These are phyloP conservation scores for Leucophenga montana DNA, from an alignment of 2,888 invertebrate species.

Conservation along the genomic window DNA sequence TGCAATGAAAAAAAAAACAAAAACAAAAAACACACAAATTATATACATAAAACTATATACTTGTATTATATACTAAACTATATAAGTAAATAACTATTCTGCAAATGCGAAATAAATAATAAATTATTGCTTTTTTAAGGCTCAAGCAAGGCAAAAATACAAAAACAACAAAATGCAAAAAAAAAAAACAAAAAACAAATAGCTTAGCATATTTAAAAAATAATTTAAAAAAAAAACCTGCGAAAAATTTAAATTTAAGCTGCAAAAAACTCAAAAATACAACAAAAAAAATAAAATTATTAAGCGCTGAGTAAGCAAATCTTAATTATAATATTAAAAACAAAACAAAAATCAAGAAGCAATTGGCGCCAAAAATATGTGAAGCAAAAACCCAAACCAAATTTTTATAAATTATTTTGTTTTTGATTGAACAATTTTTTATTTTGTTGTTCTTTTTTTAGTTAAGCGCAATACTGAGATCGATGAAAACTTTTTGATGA, in stretches of 20 bases:
- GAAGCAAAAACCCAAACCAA: conserved; percentile 24
- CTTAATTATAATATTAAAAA: conserved; percentile 44
- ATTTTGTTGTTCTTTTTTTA: too few species aligned
- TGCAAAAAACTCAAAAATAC: conserved; percentile 15
- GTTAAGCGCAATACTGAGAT: too few species aligned
- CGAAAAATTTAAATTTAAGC: not conserved
- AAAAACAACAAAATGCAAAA: conserved; percentile 26
- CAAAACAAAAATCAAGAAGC: conserved; percentile 20
- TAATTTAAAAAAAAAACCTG: conserved; percentile 29
- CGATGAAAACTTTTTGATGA: too few species aligned
- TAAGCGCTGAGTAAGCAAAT: not conserved
- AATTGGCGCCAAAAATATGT: too few species aligned
- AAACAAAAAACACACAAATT: not conserved
- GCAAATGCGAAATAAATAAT: conserved; percentile 19
- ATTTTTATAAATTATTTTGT: conserved; percentile 44
- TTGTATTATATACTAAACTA: conserved; percentile 42
- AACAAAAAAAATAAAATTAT: conserved; percentile 16
- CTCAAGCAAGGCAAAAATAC: conserved; percentile 3
- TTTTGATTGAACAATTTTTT: conserved; percentile 32
- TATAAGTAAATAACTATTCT: conserved; percentile 27
- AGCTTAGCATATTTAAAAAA: conserved; percentile 41
- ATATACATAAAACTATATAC: conserved; percentile 47
- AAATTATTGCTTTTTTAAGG: conserved; percentile 42
- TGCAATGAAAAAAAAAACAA: not conserved
- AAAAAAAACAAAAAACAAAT: conserved; percentile 24